Evolutionary conservation across 2,888 invertebrate genomes (phyloP), one percentile per base, ranked within the genome.

Genomic region (Heliothis peltigera): DNA sequence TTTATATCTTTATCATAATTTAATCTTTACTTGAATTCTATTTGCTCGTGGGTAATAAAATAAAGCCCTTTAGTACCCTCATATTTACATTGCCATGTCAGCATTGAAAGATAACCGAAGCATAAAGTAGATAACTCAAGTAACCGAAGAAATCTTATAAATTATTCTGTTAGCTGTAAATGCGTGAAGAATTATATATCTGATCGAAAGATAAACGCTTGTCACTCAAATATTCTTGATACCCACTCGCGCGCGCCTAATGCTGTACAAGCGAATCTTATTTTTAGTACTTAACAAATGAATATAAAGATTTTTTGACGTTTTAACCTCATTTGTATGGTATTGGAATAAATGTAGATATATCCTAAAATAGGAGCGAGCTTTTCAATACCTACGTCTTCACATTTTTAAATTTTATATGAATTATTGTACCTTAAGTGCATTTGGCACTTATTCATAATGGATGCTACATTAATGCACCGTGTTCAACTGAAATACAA

Each of bases 191-290:
- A 25, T 53, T 15, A 57, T 49, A 8, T 56, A 61, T 70, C 49
- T 61, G 61, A 68, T 53, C 32, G 10, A 56, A 69, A 53, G 53
- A 61, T 75, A 61, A 74, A 21, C 25, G 52, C 25, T 18, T 75
- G 42, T 67, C 56, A 3, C 22, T 70, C 44, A 49, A 56, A 57
- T 61, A 49, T 60, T 60, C 44, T 60, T 32, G 32, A 48, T 53
- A 56, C 18, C 28, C 3, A 47, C 18, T 48, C 61, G 49, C 25
- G 49, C 25, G 43, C 15, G 53, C 18, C 21, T n/a, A 39, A 8
- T 7, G 10, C 32, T 49, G 17, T 35, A 12, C 15, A 46, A 35
- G 15, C 53, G 48, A 56, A 32, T 32, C n/a, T 56, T 56, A 4
- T 56, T 68, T 60, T 62, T 75, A 57, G 25, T 4, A 32, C 52